Evolutionary conservation across 2,113 vertebrate species (phyloP).

Genomic region (Neotoma lepida): DNA sequence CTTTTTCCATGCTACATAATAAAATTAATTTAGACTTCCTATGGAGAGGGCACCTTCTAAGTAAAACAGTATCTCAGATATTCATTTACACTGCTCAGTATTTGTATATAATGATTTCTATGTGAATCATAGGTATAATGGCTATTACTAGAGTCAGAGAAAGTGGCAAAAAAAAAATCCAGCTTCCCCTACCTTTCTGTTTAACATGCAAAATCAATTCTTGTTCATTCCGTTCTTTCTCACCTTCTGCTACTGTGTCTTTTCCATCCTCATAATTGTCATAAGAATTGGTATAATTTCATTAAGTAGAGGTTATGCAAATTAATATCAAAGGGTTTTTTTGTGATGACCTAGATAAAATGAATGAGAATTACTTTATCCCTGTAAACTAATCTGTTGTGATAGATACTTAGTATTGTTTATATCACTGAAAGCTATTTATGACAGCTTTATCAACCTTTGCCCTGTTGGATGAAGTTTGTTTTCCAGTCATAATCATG

Average conservation of each 20-base stretch:
- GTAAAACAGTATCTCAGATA: constrained; percentile 62
- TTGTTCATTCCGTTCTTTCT: constrained; percentile 52
- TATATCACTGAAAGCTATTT: constrained; percentile 55
- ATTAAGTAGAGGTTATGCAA: constrained; percentile 42
- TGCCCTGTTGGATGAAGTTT: constrained; percentile 21
- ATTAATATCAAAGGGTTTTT: constrained; percentile 49
- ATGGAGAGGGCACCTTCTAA: constrained; percentile 37
- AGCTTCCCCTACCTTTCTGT: constrained; percentile 61
- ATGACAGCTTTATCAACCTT: constrained; percentile 9
- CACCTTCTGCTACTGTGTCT: constrained; percentile 51
- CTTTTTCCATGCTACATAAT: constrained; percentile 39
- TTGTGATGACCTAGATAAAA: constrained; percentile 48
- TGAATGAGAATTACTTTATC: constrained; percentile 55
- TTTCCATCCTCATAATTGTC: constrained; percentile 56
- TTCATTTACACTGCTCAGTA: constrained; percentile 5
- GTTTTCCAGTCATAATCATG: constrained; percentile 57
- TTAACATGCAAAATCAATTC: constrained; percentile 69
- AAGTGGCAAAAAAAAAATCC: constrained; percentile 59
- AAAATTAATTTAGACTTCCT: constrained; percentile 56
- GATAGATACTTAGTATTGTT: constrained; percentile 8
- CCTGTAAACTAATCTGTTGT: constrained; percentile 21
- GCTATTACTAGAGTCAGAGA: constrained; percentile 57
- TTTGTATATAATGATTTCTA: constrained; percentile 62
- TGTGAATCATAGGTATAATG: constrained; percentile 46
- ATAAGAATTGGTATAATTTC: constrained; percentile 48